Percentiles rank a stretch among this genome's conserved stretches.
Evolutionary conservation across 2,888 invertebrate genomes (phyloP).

Genomic region (Notocelia uddmanniana): DNA sequence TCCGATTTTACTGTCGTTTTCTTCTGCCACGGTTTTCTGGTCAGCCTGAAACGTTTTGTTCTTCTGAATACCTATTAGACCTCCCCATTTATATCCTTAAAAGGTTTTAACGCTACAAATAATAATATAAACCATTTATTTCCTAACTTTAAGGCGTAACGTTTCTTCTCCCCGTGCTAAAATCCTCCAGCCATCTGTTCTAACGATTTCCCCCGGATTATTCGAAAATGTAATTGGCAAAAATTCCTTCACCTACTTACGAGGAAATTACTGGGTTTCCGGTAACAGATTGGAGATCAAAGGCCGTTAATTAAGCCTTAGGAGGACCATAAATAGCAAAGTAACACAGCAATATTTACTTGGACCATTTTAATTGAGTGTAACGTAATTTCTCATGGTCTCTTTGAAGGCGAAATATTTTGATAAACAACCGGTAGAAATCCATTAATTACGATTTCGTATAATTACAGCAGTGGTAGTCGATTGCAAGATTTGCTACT

Average conservation of each 20-base stretch:
- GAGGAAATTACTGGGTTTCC: conserved; percentile 76
- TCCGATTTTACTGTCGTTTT: too few relatives aligned
- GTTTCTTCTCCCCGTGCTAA: conserved; percentile 22
- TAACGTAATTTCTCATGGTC: conserved; percentile 72
- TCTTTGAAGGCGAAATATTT: conserved; percentile 66
- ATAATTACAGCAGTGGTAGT: not conserved
- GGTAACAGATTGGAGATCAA: conserved; percentile 84
- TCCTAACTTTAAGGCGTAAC: not conserved
- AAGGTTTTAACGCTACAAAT: not conserved
- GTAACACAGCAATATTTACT: conserved; percentile 80
- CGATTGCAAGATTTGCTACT: not conserved
- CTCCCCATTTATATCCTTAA: not conserved
- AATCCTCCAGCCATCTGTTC: conserved; percentile 33
- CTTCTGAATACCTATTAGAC: not conserved
- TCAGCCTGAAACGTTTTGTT: too few relatives aligned
- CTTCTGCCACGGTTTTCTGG: too few relatives aligned
- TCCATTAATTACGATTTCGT: conserved; percentile 31
- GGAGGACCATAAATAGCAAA: conserved; percentile 79
- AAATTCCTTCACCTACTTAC: conserved; percentile 57
- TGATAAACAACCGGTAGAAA: conserved; percentile 56
- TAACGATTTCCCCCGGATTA: conserved; percentile 45
- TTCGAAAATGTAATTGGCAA: conserved; percentile 55
- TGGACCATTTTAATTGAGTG: conserved; percentile 78
- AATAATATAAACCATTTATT: not conserved
- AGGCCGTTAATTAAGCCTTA: conserved; percentile 80